Evolutionary conservation across 2,797 vertebrate genomes (phyloP).

Genomic region (Pseudochromis fuscus): DNA sequence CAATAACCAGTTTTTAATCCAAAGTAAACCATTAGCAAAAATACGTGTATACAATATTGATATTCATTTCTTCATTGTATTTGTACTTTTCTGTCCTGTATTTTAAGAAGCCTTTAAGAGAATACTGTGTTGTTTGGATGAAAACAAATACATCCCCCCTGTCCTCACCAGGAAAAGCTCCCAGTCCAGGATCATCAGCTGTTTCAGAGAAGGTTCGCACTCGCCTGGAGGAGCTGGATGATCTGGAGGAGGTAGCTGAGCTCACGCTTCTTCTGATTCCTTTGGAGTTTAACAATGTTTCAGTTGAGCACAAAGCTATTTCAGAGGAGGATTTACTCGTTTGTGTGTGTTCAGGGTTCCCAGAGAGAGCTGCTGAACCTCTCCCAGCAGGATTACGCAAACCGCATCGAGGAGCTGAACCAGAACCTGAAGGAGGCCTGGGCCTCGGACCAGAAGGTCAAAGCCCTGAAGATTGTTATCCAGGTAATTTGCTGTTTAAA

Average conservation of each 20-base stretch:
- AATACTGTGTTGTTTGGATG: no score
- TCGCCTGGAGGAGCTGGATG: slow-evolving; percentile 95
- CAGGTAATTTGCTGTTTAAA: slow-evolving; percentile 84
- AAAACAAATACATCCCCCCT: neutral
- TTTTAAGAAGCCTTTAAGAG: no score
- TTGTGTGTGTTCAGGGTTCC: slow-evolving; percentile 87
- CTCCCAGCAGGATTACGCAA: slow-evolving; percentile 97
- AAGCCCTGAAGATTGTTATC: slow-evolving; percentile 98
- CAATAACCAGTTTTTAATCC: no score
- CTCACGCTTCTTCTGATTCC: no score
- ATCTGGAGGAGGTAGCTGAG: slow-evolving; percentile 92
- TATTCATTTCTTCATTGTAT: no score
- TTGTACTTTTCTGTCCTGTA: no score
- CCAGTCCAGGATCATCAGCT: slow-evolving; percentile 87
- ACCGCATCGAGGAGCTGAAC: slow-evolving; percentile 96
- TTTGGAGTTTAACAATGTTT: no score
- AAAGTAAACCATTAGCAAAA: no score
- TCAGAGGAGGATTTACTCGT: neutral
- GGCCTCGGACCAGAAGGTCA: slow-evolving; percentile 98
- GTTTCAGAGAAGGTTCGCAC: slow-evolving; percentile 98
- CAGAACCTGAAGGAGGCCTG: slow-evolving; percentile 97
- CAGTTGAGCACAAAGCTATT: no score
- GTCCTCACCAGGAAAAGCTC: slow-evolving; percentile 85
- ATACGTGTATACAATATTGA: no score
- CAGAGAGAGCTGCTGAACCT: slow-evolving; percentile 96